Evolutionary conservation across 2,888 invertebrate species (phyloP).

Genomic region (Erannis defoliaria): DNA sequence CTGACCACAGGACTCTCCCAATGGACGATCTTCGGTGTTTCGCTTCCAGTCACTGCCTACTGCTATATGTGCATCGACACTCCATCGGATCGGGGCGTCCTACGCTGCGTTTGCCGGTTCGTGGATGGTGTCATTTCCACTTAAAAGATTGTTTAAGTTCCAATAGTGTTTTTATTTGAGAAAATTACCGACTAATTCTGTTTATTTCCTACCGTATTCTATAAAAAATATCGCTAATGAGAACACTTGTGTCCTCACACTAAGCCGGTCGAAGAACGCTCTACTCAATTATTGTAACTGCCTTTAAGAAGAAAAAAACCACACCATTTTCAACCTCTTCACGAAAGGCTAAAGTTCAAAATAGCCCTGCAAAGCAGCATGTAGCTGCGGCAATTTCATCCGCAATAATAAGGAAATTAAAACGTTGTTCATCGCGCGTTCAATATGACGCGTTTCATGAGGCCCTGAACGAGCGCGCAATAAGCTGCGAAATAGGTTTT

Average conservation of each 20-base stretch:
- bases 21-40: no score
- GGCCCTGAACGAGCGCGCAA: conserved; percentile 25
- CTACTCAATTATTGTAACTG: conserved; percentile 31
- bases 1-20: no score
- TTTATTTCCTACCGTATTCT: conserved; percentile 1
- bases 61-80: no score
- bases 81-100: no score
- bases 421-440: conserved; percentile 35
- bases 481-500: conserved; percentile 34
- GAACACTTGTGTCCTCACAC: conserved; percentile 18
- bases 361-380: neutral
- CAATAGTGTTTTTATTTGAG: no score
- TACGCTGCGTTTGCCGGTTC: no score
- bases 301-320: conserved; percentile 1
- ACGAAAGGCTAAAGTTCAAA: conserved; percentile 1
- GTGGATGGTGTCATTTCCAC: no score
- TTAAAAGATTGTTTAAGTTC: no score
- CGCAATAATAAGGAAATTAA: conserved; percentile 44
- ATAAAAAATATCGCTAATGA: conserved; percentile 17
- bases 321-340: conserved; percentile 2
- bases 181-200: neutral
- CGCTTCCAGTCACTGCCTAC: no score
- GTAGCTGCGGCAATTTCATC: conserved; percentile 22
- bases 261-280: conserved; percentile 24
- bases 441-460: conserved; percentile 29